Evolutionary conservation across 1,140 invertebrate genomes (phyloP).

Genomic region (Drosophila pseudoobscura): DNA sequence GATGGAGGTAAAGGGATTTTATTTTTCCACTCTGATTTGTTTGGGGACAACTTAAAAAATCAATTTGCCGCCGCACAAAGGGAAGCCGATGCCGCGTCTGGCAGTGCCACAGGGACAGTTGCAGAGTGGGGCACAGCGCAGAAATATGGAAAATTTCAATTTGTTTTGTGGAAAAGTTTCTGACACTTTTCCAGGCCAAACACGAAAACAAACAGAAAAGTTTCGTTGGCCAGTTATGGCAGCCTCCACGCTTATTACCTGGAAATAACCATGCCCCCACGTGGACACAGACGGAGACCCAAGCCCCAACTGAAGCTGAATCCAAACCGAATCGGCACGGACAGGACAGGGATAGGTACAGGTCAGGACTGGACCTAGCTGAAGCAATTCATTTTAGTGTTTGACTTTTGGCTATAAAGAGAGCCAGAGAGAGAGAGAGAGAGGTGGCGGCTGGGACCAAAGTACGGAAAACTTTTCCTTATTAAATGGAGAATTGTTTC

Average conservation of each 20-base stretch:
- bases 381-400: conserved; percentile 26
- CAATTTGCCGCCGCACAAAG: conserved; percentile 44
- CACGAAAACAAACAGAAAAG: conserved; percentile 53
- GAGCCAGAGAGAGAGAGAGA: too few species aligned
- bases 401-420: conserved; percentile 27
- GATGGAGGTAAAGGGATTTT: conserved; percentile 46
- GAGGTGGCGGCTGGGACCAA: not conserved
- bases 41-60: conserved; percentile 59
- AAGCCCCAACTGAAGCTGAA: not conserved
- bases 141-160: conserved; percentile 67
- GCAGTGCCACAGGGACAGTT: conserved; percentile 5
- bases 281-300: too few species aligned
- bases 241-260: conserved; percentile 20
- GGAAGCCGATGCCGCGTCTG: conserved; percentile 29
- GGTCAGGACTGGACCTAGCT: not conserved
- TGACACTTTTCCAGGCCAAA: conserved; percentile 57
- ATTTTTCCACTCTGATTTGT: conserved; percentile 45
- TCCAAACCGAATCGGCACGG: conserved; percentile 1
- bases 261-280: too few species aligned
- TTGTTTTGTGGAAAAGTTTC: conserved; percentile 60
- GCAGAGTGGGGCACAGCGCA: conserved; percentile 13
- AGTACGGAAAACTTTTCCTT: conserved; percentile 44
- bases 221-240: conserved; percentile 45
- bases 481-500: conserved; percentile 23
- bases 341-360: not conserved